Percentiles rank a stretch among this genome's conserved stretches.
Conservation (phyloP, 2,888 invertebrate genomes). For the Orchesella flavescens region DNA sequence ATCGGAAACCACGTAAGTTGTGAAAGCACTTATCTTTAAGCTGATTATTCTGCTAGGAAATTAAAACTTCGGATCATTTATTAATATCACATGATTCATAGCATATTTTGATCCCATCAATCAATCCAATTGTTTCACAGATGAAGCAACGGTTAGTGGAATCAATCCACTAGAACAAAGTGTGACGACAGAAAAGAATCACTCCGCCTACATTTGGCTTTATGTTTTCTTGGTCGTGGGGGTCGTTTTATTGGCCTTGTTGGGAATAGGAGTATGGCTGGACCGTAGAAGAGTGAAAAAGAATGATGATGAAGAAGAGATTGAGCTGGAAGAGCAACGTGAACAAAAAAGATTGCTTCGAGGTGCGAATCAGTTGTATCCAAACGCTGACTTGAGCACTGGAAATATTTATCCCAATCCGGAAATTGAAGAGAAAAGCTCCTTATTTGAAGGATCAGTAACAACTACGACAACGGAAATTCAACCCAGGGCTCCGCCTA, state of each 20-base stretch:
- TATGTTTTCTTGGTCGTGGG: conserved; percentile 60
- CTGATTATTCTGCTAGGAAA: background rate
- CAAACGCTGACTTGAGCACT: conserved; percentile 6
- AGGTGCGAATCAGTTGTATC: conserved; percentile 18
- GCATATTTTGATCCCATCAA: background rate
- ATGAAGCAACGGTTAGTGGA: conserved; percentile 43
- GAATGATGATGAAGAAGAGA: conserved; percentile 22
- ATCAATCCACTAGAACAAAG: conserved; percentile 51
- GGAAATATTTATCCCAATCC: conserved; percentile 48
- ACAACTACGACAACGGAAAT: conserved; percentile 60
- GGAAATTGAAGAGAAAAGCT: conserved; percentile 55
- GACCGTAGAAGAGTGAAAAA: conserved; percentile 34
- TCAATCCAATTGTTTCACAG: conserved; percentile 23
- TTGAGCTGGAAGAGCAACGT: background rate
- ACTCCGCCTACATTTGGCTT: conserved; percentile 58
- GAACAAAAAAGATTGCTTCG: background rate
- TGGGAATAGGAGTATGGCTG: conserved; percentile 57
- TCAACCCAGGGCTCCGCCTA: conserved; percentile 60
- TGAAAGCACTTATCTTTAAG: background rate
- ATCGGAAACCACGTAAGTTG: conserved; percentile 51
- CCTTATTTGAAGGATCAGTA: conserved; percentile 47
- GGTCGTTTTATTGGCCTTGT: conserved; percentile 54
- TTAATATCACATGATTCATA: background rate
- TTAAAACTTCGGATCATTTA: no score
- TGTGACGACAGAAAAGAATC: conserved; percentile 26